Evolutionary conservation across 2,888 invertebrate species (phyloP), one percentile per base, ranked within the genome.

Genomic region (Rhagophthalmus giganteus): DNA sequence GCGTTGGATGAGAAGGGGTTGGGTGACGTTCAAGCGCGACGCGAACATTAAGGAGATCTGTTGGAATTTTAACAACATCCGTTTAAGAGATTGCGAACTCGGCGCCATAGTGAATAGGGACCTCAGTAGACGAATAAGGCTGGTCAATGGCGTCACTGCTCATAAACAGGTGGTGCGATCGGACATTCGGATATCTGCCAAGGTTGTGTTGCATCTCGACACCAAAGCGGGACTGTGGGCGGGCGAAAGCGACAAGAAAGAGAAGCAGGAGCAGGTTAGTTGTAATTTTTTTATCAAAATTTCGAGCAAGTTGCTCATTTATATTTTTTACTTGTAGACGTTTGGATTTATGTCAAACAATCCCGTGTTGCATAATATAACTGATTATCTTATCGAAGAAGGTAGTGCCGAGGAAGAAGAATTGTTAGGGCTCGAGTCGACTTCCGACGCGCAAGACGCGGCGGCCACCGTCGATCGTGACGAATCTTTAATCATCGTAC

Each of bases 11-110:
- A 86, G 99, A 8, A 85, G 98, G 35, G 99, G 97, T 27, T 99
- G 98, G 98, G 95, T 97, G 24, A 98, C 98, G 0, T 98, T 97
- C 76, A 89, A 92, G 59, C 82, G 96, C 11, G 90, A 94, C 68
- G 96, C 98, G 32, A 97, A 98, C 75, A 98, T 99, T 60, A 98
- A 98, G 72, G 98, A 99, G 71, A 98, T 99, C 60, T 99, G 98
- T 76, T 99, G 97, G 97, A 94, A 93, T 71, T 81, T 99, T 28
- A 98, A 97, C 72, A 96, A 94, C 63, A 92, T 95, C 55, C 82
- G 97, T 85, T 78, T 90, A 57, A 85, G 87, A 56, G 95, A 95
- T 67, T 91, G 91, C 71, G 96, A 96, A 74, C 78, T 96, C 60
- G 94, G 94, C 10, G 94, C 95, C 4, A 94, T 98, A 60, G 94